Evolutionary conservation across 2,888 invertebrate species (phyloP), one percentile per base, ranked within the genome.

Genomic region (Chymomyza fuscimana): DNA sequence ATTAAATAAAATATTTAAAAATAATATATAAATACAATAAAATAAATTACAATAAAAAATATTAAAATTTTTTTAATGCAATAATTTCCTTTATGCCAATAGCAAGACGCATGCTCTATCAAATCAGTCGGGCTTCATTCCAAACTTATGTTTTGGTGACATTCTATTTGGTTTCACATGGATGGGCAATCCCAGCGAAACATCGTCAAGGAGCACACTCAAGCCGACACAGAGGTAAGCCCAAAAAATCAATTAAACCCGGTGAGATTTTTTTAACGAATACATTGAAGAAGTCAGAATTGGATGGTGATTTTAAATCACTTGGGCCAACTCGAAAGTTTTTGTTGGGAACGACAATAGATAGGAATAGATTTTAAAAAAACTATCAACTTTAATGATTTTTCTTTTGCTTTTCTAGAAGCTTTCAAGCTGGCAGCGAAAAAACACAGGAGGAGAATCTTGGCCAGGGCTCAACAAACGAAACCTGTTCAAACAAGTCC

Each of bases 91-190:
- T 64, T 51, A 62, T 36, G 29, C 6, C 58, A 91, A 67, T 89
- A 96, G 95, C 79, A 94, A 94, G 91, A 94, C 93, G 71, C 94
- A 95, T 92, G 93, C 94, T 52, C 90, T 96, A 29, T 93, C 94
- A 22, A 93, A 94, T 0, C 95, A 97, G 91, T 95, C 97, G 0
- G 98, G 98, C 1, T 98, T 98, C 91, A 97, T 98, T 91, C 96
- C 97, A 3, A 95, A 95, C 65, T 94, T 98, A 50, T 98, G 98
- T 90, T 97, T 96, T 90, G 99, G 99, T 5, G 98, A 98, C 89
- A 95, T 98, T 63, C 93, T 97, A 0, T 93, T 98, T 12, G 95
- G 96, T 70, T 98, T 98, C 92, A 93, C 94, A 67, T 96, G 96
- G 96, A 93, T 94, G 69, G 94, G 86, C 5, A 91, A 89, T 76